Percentiles rank a stretch among this genome's conserved stretches.
phyloP scores from a whole-genome alignment of 2,888 invertebrate genomes.

The Holacanthella duospinosa region DNA sequence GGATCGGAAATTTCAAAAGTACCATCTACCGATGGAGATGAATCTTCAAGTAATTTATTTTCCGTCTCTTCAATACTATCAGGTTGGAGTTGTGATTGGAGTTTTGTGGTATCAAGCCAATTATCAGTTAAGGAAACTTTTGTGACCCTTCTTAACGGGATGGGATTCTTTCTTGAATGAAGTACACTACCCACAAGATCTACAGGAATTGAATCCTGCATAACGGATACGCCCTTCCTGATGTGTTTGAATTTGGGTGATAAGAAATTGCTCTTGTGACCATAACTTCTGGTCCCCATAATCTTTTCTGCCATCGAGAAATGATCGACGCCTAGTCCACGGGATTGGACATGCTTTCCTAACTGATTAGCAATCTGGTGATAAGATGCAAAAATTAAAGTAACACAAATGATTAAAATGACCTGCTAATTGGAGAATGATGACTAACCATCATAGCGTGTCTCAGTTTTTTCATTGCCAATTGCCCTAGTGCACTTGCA shows the following conservation, averaged over 20 bases:
- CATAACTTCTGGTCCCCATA: background rate
- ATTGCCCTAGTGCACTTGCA: background rate
- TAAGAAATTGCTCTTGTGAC: background rate
- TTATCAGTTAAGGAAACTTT: background rate
- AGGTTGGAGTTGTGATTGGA: background rate
- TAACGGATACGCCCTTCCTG: background rate
- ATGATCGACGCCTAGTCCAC: background rate
- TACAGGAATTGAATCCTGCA: background rate
- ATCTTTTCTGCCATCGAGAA: background rate
- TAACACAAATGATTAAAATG: background rate
- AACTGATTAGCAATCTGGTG: background rate
- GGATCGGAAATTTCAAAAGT: background rate
- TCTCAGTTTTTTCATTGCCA: background rate
- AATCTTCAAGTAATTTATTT: background rate
- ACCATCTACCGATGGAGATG: background rate
- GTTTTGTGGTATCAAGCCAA: background rate
- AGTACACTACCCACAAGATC: background rate
- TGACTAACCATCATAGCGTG: background rate
- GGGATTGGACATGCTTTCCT: background rate
- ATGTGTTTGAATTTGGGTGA: background rate
- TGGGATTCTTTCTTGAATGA: background rate
- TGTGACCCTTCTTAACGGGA: background rate
- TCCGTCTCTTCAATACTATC: background rate
- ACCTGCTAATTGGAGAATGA: too few species aligned
- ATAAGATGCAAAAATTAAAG: background rate